Base-by-base conservation (phyloP, 2,888 invertebrate genomes). In the Lomographa bimaculata region DNA sequence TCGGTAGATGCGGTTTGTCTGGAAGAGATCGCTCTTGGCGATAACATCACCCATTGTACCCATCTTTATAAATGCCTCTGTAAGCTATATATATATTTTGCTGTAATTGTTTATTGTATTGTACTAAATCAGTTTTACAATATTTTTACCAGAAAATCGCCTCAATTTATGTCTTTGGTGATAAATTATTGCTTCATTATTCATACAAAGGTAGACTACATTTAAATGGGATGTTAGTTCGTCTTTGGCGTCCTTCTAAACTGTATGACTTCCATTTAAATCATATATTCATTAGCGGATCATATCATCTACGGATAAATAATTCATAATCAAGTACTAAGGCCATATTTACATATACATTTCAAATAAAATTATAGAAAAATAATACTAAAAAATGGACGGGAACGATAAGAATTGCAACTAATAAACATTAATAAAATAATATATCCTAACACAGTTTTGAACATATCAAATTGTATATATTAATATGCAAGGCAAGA, bases 211-310 rank as follows among this genome's bases (percentile, higher is more conserved):
- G 56, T 61, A 46, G 50, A 51, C 20, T 54, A 44, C 28, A 41
- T 33, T 60, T 59, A 38, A 60, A 40, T 57, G 64, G 44, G 51
- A 54, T 62, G 62, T 57, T 56, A 57, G 40, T 59, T 58, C 52
- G 79, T 87, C 87, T 89, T 89, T 89, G 87, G 87, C 79, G 80
- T 79, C 73, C 64, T 68, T 77, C 87, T 87, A 85, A 78, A 87
- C 87, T 89, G 87, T 89, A 89, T 89, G 87, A 79, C 64, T 71
- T 67, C 58, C 58, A 68, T 66, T 63, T 54, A 66, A 68, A 67
- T 60, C 64, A 65, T 67, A 55, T 59, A 3, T 50, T 55, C 50
- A 60, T 47, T 52, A 51, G 34, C 18, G 26, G 42, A 41, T 41
- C 36, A 38, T 33, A 42, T 36, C 23, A 45, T 32, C 17, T 43